A percentile compares a stretch with the other conserved stretches of the same genome.
Evolutionary conservation across 2,113 vertebrate genomes (phyloP).

Genomic region (Lagenorhynchus albirostris): DNA sequence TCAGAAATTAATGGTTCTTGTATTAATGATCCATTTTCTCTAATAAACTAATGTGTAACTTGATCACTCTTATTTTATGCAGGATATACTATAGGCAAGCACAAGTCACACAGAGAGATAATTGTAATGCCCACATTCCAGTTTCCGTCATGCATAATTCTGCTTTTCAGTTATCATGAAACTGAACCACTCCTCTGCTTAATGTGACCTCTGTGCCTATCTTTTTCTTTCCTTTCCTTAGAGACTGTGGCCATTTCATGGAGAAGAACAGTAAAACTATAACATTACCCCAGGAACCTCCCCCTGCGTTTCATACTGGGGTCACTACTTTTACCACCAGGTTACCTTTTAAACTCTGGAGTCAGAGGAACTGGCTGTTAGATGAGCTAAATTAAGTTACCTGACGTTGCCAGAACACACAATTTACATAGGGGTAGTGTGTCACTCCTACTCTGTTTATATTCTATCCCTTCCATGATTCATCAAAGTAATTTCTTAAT

Average conservation of each 20-base stretch:
- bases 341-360: neutral
- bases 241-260: neutral
- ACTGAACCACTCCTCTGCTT: neutral
- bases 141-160: neutral
- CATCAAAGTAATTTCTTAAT: neutral
- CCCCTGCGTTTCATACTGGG: neutral
- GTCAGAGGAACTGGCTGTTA: neutral
- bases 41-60: neutral
- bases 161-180: neutral
- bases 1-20: neutral
- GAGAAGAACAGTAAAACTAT: neutral
- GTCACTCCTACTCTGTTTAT: no score
- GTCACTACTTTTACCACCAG: neutral
- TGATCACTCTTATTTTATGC: neutral
- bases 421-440: neutral
- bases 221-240: neutral
- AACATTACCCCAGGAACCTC: rapidly evolving
- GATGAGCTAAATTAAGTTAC: neutral
- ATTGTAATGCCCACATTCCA: neutral
- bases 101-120: neutral
- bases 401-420: neutral
- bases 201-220: neutral
- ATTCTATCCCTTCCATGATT: neutral
- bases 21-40: neutral
- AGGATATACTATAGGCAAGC: neutral